phyloP scores from a whole-genome alignment of 2,797 vertebrate species.

The Diceros bicornis region DNA sequence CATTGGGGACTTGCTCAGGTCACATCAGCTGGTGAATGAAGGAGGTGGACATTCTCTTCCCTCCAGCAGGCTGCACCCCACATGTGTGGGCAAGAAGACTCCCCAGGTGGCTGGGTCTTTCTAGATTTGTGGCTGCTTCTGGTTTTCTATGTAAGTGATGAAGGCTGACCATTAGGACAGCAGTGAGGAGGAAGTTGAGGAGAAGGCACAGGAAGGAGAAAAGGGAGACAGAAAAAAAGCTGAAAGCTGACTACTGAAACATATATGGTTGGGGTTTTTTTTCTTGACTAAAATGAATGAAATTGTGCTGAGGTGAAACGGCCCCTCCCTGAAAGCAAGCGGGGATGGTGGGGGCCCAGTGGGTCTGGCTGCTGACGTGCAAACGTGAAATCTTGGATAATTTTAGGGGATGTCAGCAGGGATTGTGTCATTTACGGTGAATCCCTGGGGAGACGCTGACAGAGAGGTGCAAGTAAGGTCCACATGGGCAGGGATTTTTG shows the following conservation, averaged over 20 bases:
- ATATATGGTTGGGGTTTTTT: background rate
- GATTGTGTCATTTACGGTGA: background rate
- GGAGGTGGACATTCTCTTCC: background rate
- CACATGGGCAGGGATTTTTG: accelerated
- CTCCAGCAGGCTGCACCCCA: accelerated
- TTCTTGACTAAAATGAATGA: background rate
- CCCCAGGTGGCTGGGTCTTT: background rate
- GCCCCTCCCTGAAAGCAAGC: background rate
- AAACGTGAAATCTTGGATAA: background rate
- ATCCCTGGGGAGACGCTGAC: background rate
- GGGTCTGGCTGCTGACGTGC: accelerated
- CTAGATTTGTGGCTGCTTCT: background rate
- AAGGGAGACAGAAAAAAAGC: background rate
- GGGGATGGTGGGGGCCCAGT: too few species aligned
- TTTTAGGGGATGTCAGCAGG: background rate
- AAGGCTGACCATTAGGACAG: accelerated
- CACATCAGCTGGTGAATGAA: accelerated
- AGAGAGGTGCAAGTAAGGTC: too few species aligned
- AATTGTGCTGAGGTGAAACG: background rate
- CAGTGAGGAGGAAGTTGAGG: background rate
- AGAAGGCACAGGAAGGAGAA: background rate
- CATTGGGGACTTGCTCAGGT: accelerated
- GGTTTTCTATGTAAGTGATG: accelerated
- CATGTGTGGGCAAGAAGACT: accelerated
- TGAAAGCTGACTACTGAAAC: background rate